Conservation (phyloP, 2,888 invertebrate genomes). For the Eumerus sabulonum region DNA sequence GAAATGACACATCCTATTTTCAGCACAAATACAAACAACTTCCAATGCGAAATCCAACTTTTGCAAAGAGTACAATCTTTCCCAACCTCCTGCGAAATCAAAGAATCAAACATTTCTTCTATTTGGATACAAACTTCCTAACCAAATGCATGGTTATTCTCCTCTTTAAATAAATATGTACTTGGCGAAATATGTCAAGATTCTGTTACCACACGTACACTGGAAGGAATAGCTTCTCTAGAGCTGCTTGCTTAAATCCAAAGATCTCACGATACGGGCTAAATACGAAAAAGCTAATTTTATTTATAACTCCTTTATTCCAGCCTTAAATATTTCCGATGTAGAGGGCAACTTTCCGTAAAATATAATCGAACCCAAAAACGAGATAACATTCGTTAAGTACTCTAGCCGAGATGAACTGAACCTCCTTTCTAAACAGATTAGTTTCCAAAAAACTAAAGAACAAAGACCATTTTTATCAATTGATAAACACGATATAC, state of each 20-base stretch:
- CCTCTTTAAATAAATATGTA: slow-evolving; percentile 4
- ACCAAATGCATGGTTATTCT: no score
- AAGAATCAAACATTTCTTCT: background rate
- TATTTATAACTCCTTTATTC: background rate
- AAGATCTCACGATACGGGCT: background rate
- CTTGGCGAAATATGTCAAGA: background rate
- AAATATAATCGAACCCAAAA: no score
- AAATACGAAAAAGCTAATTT: background rate
- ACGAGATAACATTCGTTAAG: no score
- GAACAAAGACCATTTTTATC: no score
- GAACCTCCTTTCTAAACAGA: no score
- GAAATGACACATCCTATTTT: slow-evolving; percentile 1
- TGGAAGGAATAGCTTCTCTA: background rate
- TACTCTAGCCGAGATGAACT: no score
- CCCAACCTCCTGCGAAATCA: background rate
- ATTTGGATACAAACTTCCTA: background rate
- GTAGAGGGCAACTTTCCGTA: no score
- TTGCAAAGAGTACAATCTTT: background rate
- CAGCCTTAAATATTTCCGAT: no score
- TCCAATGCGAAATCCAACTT: background rate
- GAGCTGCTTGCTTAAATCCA: background rate
- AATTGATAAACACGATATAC: no score
- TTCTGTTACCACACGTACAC: background rate
- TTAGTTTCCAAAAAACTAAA: no score
- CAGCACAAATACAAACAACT: background rate